A percentile compares a stretch with the other conserved stretches of the same genome.
Conservation (phyloP, 2,113 vertebrate genomes). For the Furnarius figulus region DNA sequence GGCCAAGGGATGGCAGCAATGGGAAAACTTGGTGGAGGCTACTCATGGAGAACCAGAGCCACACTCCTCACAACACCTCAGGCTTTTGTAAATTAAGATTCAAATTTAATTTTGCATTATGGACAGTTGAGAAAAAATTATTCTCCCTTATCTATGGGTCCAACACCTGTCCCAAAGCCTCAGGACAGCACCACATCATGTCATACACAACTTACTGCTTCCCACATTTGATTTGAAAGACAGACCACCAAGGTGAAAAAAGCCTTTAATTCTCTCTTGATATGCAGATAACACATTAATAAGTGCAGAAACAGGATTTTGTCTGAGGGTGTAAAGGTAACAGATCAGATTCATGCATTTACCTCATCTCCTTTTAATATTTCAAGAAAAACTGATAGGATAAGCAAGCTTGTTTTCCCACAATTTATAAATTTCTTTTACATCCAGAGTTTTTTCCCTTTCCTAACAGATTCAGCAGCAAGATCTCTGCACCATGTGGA, state of each 20-base stretch:
- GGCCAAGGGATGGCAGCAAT: neutral
- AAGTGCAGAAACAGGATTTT: neutral
- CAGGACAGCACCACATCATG: neutral
- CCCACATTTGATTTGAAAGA: neutral
- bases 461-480: neutral
- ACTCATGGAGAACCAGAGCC: neutral
- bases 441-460: neutral
- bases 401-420: neutral
- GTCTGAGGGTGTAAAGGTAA: neutral
- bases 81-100: neutral
- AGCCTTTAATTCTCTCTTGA: neutral
- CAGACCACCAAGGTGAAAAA: neutral
- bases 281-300: neutral
- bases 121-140: neutral
- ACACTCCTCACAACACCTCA: accelerated
- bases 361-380: neutral
- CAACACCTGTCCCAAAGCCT: neutral
- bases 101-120: neutral
- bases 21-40: neutral
- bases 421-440: neutral
- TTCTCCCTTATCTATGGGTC: neutral
- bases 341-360: neutral
- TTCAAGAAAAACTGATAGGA: neutral
- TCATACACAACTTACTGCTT: neutral
- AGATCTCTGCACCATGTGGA: neutral